phyloP scores from a whole-genome alignment of 2,888 invertebrate species.

The Hirtodrosophila histrioides region DNA sequence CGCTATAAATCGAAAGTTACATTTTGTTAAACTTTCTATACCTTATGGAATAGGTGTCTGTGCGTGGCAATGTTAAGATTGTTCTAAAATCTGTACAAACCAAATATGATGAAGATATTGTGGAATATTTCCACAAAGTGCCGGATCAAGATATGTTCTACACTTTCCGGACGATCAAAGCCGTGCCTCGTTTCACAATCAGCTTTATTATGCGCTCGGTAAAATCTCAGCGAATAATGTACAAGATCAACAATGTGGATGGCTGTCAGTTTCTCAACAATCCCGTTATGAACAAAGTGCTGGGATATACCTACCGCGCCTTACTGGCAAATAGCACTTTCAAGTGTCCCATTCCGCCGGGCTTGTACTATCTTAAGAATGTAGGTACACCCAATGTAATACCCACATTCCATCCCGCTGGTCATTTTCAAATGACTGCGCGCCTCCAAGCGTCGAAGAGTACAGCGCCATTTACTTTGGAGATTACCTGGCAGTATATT shows the following conservation, averaged over 20 bases:
- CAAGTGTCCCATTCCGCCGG: conserved; percentile 37
- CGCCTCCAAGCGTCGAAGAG: conserved; percentile 6
- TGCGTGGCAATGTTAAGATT: conserved; percentile 14
- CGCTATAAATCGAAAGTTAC: neutral
- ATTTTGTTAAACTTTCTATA: neutral
- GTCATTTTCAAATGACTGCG: conserved; percentile 15
- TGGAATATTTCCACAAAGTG: conserved; percentile 29
- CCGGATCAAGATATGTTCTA: neutral
- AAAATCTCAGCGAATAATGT: conserved; percentile 20
- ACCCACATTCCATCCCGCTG: conserved; percentile 28
- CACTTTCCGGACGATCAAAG: conserved; percentile 31
- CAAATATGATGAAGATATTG: conserved; percentile 35
- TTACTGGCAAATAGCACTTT: conserved; percentile 13
- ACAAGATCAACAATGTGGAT: conserved; percentile 23
- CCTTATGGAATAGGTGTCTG: neutral
- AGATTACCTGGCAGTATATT: conserved; percentile 34
- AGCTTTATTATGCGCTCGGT: conserved; percentile 12
- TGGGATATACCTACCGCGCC: conserved; percentile 4
- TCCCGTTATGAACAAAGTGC: conserved; percentile 22
- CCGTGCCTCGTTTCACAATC: conserved; percentile 1
- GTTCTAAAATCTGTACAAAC: conserved; percentile 15
- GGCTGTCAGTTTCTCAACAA: conserved; percentile 44
- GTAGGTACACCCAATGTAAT: neutral
- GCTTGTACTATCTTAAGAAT: conserved; percentile 33
- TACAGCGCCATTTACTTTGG: conserved; percentile 18